These are phyloP conservation scores for Psylliodes chrysocephalus DNA, from an alignment of 2,888 invertebrate species.

Conservation along the genomic window DNA sequence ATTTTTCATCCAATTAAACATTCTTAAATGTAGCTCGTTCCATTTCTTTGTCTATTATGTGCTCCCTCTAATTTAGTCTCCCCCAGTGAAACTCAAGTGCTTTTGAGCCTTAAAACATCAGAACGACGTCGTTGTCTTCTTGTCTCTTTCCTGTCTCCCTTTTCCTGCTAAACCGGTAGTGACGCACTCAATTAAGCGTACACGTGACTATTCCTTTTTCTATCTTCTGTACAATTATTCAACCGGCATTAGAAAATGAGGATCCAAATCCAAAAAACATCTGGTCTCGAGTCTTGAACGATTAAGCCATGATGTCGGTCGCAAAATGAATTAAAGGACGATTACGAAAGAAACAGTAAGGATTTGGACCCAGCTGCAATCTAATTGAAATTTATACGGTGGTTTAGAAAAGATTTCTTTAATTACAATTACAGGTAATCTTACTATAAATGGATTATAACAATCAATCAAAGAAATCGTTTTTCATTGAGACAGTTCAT, in stretches of 20 bases:
- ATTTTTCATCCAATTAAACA: no score
- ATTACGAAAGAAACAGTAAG: slow-evolving; percentile 6
- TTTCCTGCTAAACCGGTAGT: slow-evolving; percentile 46
- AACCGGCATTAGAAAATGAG: slow-evolving; percentile 56
- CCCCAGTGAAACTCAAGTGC: slow-evolving; percentile 2
- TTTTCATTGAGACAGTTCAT: no score
- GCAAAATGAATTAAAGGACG: slow-evolving; percentile 21
- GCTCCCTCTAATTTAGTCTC: neutral
- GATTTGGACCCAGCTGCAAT: neutral
- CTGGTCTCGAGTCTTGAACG: slow-evolving; percentile 27
- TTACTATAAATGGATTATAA: no score
- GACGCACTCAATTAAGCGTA: slow-evolving; percentile 54
- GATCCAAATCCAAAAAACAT: slow-evolving; percentile 36
- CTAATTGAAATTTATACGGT: slow-evolving; percentile 13
- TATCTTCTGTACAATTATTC: slow-evolving; percentile 51
- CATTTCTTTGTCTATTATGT: neutral
- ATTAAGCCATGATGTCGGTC: slow-evolving; percentile 21
- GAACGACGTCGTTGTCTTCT: slow-evolving; percentile 14
- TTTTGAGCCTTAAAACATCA: slow-evolving; percentile 14
- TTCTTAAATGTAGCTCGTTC: neutral
- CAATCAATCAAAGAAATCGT: no score
- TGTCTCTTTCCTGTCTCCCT: slow-evolving; percentile 29
- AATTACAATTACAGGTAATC: no score
- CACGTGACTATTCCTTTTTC: slow-evolving; percentile 50
- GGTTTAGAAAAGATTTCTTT: no score